phyloP scores from a whole-genome alignment of 2,797 vertebrate genomes.

The Schizopygopsis malacanthus region DNA sequence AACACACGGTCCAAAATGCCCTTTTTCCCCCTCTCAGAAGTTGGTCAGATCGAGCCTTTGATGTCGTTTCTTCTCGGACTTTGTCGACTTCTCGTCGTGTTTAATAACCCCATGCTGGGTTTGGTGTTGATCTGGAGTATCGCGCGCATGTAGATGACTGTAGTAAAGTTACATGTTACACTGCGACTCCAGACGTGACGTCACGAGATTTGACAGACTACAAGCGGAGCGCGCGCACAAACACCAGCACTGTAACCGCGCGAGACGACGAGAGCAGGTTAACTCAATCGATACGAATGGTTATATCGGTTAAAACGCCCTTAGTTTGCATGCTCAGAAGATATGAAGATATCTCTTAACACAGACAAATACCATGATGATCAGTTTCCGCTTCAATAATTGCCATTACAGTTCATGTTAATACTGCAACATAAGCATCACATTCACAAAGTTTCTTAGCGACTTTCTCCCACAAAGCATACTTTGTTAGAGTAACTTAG shows the following conservation, averaged over 20 bases:
- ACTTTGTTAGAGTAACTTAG: neutral
- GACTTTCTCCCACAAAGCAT: neutral
- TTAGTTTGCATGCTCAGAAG: neutral
- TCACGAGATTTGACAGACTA: slow-evolving; percentile 51
- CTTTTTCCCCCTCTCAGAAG: neutral
- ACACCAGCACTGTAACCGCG: neutral
- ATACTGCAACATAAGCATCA: neutral
- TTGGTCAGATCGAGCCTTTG: neutral
- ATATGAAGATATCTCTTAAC: no score
- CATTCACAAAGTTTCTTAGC: no score
- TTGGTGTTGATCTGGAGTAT: neutral
- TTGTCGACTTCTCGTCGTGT: neutral
- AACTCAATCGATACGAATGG: neutral
- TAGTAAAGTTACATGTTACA: slow-evolving; percentile 38
- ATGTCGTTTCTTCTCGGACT: neutral
- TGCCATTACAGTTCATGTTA: neutral
- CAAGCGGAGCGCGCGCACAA: slow-evolving; percentile 17
- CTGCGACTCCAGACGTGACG: slow-evolving; percentile 53
- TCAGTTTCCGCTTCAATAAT: slow-evolving; percentile 5
- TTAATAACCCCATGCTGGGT: slow-evolving; percentile 5
- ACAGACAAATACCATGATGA: neutral
- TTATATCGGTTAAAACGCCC: neutral
- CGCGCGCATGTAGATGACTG: neutral
- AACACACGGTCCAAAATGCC: slow-evolving; percentile 43
- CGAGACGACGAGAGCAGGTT: no score